Evolutionary conservation across 1,140 invertebrate species (phyloP).

Genomic region (Pararge aegeria): DNA sequence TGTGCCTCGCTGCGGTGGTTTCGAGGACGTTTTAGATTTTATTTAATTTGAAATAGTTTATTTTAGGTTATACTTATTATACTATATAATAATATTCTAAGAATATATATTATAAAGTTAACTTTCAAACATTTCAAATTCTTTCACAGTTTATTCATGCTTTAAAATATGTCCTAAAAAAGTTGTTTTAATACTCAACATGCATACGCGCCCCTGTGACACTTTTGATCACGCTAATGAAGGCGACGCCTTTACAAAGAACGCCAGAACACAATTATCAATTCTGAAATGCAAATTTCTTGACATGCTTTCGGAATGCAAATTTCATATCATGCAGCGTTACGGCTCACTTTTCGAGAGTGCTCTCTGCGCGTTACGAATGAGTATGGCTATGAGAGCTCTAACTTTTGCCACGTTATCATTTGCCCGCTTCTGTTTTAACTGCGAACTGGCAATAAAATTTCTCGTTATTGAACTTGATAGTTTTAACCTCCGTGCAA

Average conservation of each 20-base stretch:
- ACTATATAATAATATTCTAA: no score
- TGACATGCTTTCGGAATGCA: constrained; percentile 5
- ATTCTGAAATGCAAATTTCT: constrained; percentile 6
- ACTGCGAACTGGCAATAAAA: background rate
- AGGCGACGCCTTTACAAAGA: background rate
- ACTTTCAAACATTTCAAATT: no score
- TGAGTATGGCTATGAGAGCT: background rate
- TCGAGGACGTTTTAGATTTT: no score
- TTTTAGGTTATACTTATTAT: no score
- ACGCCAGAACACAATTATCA: constrained; percentile 7
- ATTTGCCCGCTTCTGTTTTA: background rate
- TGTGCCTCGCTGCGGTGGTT: no score
- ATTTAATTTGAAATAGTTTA: no score
- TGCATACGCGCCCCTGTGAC: background rate
- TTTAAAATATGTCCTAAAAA: no score
- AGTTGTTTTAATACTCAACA: background rate
- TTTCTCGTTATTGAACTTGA: background rate
- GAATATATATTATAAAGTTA: no score
- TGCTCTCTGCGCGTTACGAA: background rate
- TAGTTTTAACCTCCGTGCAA: background rate
- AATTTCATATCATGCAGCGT: constrained; percentile 5
- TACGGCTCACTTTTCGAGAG: constrained; percentile 3
- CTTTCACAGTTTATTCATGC: no score
- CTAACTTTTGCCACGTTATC: constrained; percentile 7
- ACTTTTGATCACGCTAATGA: background rate